Conservation (phyloP, 1,140 invertebrate genomes). For the Octopus bimaculoides region DNA sequence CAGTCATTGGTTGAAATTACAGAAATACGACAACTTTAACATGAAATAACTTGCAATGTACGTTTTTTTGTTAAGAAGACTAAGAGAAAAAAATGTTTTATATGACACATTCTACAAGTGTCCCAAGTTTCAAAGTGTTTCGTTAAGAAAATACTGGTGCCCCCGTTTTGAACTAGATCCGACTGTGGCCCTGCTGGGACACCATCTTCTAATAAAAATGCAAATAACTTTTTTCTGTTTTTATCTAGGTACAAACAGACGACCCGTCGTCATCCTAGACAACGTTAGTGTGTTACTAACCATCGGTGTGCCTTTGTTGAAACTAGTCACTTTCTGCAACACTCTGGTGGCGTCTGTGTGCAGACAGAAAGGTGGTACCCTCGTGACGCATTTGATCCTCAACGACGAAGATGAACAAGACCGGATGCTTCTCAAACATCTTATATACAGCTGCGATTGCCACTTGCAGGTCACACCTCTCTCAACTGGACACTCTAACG, state of each 20-base stretch:
- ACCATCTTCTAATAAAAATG: too few species aligned
- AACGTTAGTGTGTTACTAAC: slow-evolving; percentile 32
- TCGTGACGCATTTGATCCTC: slow-evolving; percentile 24
- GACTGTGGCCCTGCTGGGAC: too few species aligned
- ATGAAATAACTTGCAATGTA: too few species aligned
- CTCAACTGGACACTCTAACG: slow-evolving; percentile 41
- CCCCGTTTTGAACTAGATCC: too few species aligned
- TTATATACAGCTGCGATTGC: slow-evolving; percentile 26
- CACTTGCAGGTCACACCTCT: slow-evolving; percentile 28
- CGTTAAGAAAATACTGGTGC: too few species aligned
- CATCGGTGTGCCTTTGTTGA: slow-evolving; percentile 23
- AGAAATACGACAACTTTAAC: too few species aligned
- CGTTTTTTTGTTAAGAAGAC: too few species aligned
- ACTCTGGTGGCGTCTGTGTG: slow-evolving; percentile 17
- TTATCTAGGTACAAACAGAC: background rate
- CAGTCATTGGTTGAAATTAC: too few species aligned
- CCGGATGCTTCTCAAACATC: slow-evolving; percentile 21
- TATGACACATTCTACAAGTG: too few species aligned
- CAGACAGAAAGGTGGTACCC: slow-evolving; percentile 15
- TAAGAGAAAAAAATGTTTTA: too few species aligned
- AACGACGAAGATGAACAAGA: slow-evolving; percentile 29
- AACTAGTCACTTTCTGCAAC: slow-evolving; percentile 26
- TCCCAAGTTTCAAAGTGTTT: too few species aligned
- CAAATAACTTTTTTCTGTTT: background rate
- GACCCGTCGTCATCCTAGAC: slow-evolving; percentile 35